A percentile compares a stretch with the other conserved stretches of the same genome.
Conservation (phyloP, 37 sponge, comb jelly and placozoan genomes). For the Spongilla lacustris region DNA sequence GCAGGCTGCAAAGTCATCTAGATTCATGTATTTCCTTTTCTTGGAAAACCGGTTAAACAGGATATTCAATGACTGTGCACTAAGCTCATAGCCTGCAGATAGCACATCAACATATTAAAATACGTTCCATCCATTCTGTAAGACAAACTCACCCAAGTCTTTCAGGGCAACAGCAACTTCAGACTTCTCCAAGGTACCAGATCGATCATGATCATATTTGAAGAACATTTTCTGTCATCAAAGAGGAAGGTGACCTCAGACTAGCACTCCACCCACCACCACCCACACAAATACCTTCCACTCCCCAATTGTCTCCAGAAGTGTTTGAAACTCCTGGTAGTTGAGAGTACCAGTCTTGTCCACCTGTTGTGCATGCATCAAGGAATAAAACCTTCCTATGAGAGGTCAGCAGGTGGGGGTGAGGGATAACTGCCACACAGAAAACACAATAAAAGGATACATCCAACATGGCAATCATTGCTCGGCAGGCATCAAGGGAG, state of each 20-base stretch:
- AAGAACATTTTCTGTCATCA: conserved; percentile 60
- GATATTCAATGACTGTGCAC: conserved; percentile 9
- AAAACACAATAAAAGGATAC: conserved; percentile 47
- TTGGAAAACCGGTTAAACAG: conserved; percentile 76
- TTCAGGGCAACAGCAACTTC: conserved; percentile 45
- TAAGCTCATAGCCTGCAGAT: conserved; percentile 56
- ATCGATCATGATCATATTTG: conserved; percentile 66
- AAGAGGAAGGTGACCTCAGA: not conserved
- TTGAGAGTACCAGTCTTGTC: conserved; percentile 75
- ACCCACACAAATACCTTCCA: conserved; percentile 65
- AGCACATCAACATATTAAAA: not conserved
- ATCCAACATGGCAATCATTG: conserved; percentile 87
- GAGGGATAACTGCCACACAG: no score
- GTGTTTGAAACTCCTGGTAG: conserved; percentile 58
- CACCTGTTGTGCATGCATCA: conserved; percentile 5
- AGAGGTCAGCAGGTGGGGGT: no score
- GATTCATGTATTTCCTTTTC: conserved; percentile 65
- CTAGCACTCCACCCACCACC: not conserved
- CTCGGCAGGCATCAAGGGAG: conserved; percentile 77
- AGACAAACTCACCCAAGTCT: conserved; percentile 50
- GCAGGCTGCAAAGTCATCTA: conserved; percentile 79
- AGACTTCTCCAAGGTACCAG: conserved; percentile 73
- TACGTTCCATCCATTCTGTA: no score
- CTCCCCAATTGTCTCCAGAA: conserved; percentile 61
- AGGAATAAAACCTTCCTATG: no score